A percentile compares a stretch with the other conserved stretches of the same genome.
phyloP scores from a whole-genome alignment of 1,140 invertebrate genomes.

The Aphis craccivora region DNA sequence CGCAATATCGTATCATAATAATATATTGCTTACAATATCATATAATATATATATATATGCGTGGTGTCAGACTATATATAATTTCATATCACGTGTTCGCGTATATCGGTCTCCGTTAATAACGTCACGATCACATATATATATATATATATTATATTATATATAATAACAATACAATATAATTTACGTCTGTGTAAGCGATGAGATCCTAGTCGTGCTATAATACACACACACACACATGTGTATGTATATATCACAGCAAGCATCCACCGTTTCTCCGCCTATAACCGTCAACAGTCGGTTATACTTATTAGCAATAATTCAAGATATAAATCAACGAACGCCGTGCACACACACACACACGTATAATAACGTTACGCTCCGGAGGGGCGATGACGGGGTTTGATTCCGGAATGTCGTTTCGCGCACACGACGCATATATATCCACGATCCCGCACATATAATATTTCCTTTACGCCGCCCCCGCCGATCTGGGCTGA shows the following conservation, averaged over 20 bases:
- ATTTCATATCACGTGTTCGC: neutral
- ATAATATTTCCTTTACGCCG: constrained; percentile 38
- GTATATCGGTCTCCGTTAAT: constrained; percentile 10
- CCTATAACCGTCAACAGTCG: constrained; percentile 13
- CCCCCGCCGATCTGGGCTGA: neutral
- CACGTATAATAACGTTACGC: neutral
- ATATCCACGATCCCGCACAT: neutral
- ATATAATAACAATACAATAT: neutral
- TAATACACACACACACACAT: neutral
- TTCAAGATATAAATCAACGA: constrained; percentile 54
- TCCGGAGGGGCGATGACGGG: constrained; percentile 15
- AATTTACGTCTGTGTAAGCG: neutral
- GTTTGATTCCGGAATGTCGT: constrained; percentile 55
- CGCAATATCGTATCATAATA: neutral
- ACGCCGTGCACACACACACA: neutral
- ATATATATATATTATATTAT: neutral
- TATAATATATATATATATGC: neutral
- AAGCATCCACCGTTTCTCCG: neutral
- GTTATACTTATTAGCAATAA: constrained; percentile 54
- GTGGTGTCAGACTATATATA: neutral
- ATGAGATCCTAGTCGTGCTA: constrained; percentile 10
- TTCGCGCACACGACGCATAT: neutral
- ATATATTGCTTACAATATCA: neutral
- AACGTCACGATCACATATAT: neutral
- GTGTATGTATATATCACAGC: neutral